Base-by-base conservation (phyloP, 2,113 vertebrate genomes). In the Oplegnathus fasciatus region DNA sequence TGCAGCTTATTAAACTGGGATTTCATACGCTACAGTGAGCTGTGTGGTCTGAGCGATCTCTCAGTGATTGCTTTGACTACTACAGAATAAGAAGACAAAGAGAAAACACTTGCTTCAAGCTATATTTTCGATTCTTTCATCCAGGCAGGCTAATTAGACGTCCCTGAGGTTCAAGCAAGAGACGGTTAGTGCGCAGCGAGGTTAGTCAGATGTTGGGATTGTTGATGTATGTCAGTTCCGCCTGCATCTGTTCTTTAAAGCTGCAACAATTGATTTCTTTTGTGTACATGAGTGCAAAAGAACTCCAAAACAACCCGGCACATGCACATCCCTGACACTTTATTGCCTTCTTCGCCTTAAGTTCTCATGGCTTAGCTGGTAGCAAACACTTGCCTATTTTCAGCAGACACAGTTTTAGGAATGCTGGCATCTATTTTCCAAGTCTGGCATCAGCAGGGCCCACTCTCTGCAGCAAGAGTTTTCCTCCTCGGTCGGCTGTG, bases 1-100 rank as follows among this genome's bases (percentile, higher is more conserved):
- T 44, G 44, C 34, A n/a, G 60, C 69, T 81, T 87, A 72, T 85
- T 83, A 83, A 73, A 68, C 32, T 67, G 42, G 37, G 69, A 44
- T 67, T 79, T 80, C 58, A 11, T 40, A 22, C 1, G 15, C 67
- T 58, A 42, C 54, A 65, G 17, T 37, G 71, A 76, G 40, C 80
- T 8, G 44, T 60, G 61, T 34, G 54, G 78, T 79, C 65, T 5
- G 52, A 65, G 74, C 4, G 32, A 42, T 70, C 28, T 42, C 24
- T 32, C 26, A 2, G 13, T 67, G 32, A 67, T 78, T 58, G 30
- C 30, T 78, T 22, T 84, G 70, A 75, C 70, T 32, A 17, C n/a
- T 37, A 18, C 48, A 44, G 54, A 42, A 50, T 44, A 20, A 69
- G 40, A 70, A 81, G 10, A 78, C 22, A 65, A 28, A 52, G 30